phyloP scores from a whole-genome alignment of 2,113 vertebrate genomes.

The Heterocephalus glaber region DNA sequence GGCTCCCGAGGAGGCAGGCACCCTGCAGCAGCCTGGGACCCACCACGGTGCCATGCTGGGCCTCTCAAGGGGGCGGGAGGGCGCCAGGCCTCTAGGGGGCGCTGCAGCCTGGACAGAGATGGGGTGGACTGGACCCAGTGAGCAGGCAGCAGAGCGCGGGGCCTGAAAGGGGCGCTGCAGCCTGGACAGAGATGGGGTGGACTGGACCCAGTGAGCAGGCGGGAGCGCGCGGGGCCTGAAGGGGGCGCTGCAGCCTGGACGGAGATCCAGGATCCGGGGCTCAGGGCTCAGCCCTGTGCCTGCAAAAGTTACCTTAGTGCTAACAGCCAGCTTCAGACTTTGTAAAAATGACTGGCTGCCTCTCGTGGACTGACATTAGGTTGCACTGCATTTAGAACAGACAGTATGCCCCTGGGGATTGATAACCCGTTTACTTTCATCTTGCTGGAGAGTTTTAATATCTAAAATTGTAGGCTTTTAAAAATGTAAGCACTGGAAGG shows the following conservation, averaged over 20 bases:
- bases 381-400: background rate
- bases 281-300: background rate
- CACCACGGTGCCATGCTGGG: background rate
- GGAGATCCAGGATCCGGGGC: too few species aligned
- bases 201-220: too few species aligned
- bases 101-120: too few species aligned
- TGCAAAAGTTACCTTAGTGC: background rate
- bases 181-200: too few species aligned
- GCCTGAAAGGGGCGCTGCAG: too few species aligned
- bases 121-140: too few species aligned
- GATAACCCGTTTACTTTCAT: background rate
- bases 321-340: background rate
- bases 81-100: too few species aligned
- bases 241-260: too few species aligned
- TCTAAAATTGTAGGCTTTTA: background rate
- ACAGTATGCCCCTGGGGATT: background rate
- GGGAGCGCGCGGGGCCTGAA: too few species aligned
- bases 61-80: slow-evolving; percentile 56
- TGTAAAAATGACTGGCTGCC: background rate
- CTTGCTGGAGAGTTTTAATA: background rate
- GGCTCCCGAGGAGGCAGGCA: background rate
- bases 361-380: background rate
- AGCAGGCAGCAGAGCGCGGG: too few species aligned
- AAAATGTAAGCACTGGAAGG: background rate
- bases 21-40: background rate